Evolutionary conservation across 2,888 invertebrate species (phyloP).

Genomic region (Glaucopsyche alexis): DNA sequence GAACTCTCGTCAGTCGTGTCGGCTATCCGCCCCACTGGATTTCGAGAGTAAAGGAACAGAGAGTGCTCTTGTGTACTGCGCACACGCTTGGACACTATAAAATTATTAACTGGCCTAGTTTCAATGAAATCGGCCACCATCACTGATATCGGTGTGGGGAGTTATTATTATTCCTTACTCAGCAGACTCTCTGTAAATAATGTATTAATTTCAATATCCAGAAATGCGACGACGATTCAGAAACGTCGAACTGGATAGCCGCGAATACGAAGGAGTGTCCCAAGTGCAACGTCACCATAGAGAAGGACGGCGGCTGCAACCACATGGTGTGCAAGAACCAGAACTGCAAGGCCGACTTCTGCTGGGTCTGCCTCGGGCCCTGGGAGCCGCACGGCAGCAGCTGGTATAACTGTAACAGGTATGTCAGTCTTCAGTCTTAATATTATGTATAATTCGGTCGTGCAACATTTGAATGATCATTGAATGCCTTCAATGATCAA

Average conservation of each 20-base stretch:
- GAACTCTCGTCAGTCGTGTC: no score
- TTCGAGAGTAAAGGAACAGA: no score
- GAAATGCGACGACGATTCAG: constrained; percentile 99
- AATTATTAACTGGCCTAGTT: no score
- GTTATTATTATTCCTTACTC: no score
- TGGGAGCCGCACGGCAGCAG: constrained; percentile 99
- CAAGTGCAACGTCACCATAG: constrained; percentile 97
- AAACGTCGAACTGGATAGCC: constrained; percentile 99
- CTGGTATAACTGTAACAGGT: constrained; percentile 98
- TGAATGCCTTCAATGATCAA: no score
- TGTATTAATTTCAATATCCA: constrained; percentile 37
- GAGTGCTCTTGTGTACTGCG: no score
- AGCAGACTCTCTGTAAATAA: not conserved
- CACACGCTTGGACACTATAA: no score
- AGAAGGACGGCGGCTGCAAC: constrained; percentile 99
- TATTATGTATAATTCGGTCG: no score
- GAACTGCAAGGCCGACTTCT: constrained; percentile 98
- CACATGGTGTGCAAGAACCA: constrained; percentile 99
- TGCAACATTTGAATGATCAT: no score
- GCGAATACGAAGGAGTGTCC: constrained; percentile 99
- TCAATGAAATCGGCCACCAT: no score
- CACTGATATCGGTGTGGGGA: no score
- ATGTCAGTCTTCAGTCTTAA: constrained; percentile 18
- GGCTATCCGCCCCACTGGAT: no score
- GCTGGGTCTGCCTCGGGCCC: constrained; percentile 99